Base-by-base conservation (phyloP, 1,140 invertebrate species). In the Archivesica marissinica region DNA sequence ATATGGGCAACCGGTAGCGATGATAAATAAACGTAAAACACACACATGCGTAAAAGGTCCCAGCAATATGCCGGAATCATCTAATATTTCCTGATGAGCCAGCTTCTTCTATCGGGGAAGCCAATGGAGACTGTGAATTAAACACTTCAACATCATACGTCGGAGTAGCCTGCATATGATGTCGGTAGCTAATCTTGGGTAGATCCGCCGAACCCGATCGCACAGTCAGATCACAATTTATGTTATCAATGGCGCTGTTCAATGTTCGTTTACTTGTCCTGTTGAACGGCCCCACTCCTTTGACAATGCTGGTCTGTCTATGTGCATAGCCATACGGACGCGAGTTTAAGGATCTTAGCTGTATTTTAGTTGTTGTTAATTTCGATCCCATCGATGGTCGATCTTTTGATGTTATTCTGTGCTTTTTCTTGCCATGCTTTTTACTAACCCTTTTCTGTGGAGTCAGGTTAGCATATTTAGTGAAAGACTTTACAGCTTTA, bases 101-200 rank as follows among this genome's bases (percentile, higher is more conserved):
- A n/a, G n/a, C n/a, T n/a, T n/a, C n/a, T n/a, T n/a, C n/a, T n/a
- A n/a, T n/a, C n/a, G n/a, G n/a, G n/a, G n/a, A n/a, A n/a, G n/a
- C n/a, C n/a, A n/a, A n/a, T n/a, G n/a, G n/a, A n/a, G n/a, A n/a
- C n/a, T n/a, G n/a, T n/a, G n/a, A n/a, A n/a, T n/a, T n/a, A n/a
- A n/a, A n/a, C n/a, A n/a, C n/a, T n/a, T n/a, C n/a, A n/a, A 88
- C 85, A 84, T 89, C 87, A 44, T 85, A 88, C 7, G 77, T 30
- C 11, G 86, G 44, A 33, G 78, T 84, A 2, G 61, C 81, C 35
- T 61, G 28, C 2, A 86, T 25, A 38, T 81, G 59, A 56, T 90
- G 89, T 0, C 83, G 66, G 33, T 88, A 90, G 13, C 74, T 68
- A 23, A 90, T 79, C n/a, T 81, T 74, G 0, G 87, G 86, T 15